A percentile compares a stretch with the other conserved stretches of the same genome.
Evolutionary conservation across 2,113 vertebrate genomes (phyloP).

Genomic region (Dasyurus viverrinus): DNA sequence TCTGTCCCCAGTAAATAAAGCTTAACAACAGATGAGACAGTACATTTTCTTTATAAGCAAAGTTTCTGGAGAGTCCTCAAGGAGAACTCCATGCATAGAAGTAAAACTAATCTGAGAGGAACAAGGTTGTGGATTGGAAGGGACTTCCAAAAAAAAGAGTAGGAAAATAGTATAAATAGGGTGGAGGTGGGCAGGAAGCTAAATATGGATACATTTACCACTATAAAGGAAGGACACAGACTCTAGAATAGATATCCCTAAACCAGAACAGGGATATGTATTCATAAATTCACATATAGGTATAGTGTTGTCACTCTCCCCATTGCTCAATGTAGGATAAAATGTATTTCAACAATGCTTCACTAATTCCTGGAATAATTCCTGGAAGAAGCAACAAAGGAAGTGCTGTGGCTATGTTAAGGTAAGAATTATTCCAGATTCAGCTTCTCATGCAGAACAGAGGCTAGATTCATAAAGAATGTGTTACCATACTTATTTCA

Average conservation of each 20-base stretch:
- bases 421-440: not conserved
- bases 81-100: not conserved
- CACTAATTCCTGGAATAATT: not conserved
- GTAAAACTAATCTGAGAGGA: constrained; percentile 5
- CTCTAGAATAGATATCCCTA: not conserved
- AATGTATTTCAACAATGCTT: not conserved
- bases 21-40: not conserved
- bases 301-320: not conserved
- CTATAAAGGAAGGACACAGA: not conserved
- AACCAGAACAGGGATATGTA: not conserved
- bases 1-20: constrained; percentile 9
- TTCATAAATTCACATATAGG: not conserved
- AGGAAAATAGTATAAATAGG: not conserved
- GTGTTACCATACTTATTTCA: not conserved
- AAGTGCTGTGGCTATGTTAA: not conserved
- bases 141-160: not conserved
- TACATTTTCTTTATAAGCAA: not conserved
- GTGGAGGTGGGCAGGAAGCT: not conserved
- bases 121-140: not conserved
- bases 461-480: not conserved
- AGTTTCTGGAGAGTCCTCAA: constrained; percentile 20
- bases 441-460: not conserved
- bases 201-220: not conserved
- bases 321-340: not conserved
- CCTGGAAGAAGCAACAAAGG: not conserved